These are phyloP conservation scores for Siderastrea siderea DNA, from an alignment of 92 coral and sea anemone genomes.

Conservation along the genomic window DNA sequence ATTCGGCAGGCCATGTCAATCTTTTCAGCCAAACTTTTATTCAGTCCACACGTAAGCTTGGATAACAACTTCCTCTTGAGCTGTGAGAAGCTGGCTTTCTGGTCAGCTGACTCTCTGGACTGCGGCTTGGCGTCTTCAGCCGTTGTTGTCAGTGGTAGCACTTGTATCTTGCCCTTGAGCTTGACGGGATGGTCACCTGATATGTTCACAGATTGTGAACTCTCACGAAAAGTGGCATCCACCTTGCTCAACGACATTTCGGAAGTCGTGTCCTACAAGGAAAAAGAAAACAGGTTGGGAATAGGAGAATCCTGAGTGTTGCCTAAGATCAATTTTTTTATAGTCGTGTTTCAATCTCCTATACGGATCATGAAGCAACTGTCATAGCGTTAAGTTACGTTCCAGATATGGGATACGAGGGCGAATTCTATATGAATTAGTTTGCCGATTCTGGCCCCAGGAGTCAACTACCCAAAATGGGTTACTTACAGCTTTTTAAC, in stretches of 20 bases:
- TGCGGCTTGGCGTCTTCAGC: background rate
- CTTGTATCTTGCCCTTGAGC: background rate
- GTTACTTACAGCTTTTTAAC: too few relatives aligned
- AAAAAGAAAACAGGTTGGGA: background rate
- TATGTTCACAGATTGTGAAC: conserved; percentile 13
- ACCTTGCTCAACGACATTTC: background rate
- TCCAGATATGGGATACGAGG: too few relatives aligned
- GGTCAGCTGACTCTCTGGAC: background rate
- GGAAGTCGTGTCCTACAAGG: background rate
- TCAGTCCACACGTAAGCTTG: background rate
- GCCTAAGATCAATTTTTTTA: too few relatives aligned
- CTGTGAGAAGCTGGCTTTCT: background rate
- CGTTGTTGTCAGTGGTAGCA: conserved; percentile 14
- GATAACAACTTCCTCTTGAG: background rate
- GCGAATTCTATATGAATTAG: background rate
- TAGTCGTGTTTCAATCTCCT: too few relatives aligned
- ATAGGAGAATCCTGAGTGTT: background rate
- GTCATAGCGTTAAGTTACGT: too few relatives aligned
- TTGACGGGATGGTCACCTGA: background rate
- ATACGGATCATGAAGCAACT: too few relatives aligned
- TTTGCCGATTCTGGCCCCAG: too few relatives aligned
- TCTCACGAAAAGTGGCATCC: background rate
- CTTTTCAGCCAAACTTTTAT: conserved; percentile 13
- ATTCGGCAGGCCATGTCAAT: conserved; percentile 62
- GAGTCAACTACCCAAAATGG: too few relatives aligned